phyloP scores from a whole-genome alignment of 2,797 vertebrate species.

The Phyllotis vaccarum region DNA sequence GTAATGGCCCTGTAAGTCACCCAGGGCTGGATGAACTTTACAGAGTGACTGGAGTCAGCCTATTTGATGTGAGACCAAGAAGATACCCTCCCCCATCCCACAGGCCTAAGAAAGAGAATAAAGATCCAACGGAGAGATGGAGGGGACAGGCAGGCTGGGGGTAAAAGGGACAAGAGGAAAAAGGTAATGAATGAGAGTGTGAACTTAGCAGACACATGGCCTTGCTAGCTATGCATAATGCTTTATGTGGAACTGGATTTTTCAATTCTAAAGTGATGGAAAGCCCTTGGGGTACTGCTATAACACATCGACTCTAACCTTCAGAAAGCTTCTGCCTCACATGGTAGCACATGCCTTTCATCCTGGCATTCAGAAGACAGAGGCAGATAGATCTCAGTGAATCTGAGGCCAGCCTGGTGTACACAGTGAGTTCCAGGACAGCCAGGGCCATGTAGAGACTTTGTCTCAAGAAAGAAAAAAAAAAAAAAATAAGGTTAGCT shows the following conservation, averaged over 20 bases:
- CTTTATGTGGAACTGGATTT: conserved; percentile 9
- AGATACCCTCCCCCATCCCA: not conserved
- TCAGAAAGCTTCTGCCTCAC: not conserved
- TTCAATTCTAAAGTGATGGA: conserved; percentile 21
- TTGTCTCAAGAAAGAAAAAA: not conserved
- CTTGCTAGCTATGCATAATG: not conserved
- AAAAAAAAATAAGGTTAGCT: not conserved
- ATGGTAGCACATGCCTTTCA: not conserved
- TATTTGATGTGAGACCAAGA: not conserved
- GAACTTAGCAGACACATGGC: conserved; percentile 17
- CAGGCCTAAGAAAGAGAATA: not conserved
- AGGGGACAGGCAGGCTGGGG: not conserved
- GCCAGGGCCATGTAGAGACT: not conserved
- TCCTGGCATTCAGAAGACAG: not conserved
- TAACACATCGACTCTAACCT: not conserved
- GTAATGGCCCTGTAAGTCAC: not conserved
- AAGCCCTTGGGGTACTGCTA: conserved; percentile 2
- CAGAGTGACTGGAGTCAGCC: not conserved
- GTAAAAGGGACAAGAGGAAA: not conserved
- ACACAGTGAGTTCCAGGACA: not conserved
- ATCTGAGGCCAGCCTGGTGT: not conserved
- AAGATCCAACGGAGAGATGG: not conserved
- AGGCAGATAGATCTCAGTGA: not conserved
- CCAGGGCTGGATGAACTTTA: not conserved
- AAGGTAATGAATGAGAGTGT: not conserved